Conservation (phyloP, 2,797 vertebrate genomes). For the Paramormyrops hopkinsi region DNA sequence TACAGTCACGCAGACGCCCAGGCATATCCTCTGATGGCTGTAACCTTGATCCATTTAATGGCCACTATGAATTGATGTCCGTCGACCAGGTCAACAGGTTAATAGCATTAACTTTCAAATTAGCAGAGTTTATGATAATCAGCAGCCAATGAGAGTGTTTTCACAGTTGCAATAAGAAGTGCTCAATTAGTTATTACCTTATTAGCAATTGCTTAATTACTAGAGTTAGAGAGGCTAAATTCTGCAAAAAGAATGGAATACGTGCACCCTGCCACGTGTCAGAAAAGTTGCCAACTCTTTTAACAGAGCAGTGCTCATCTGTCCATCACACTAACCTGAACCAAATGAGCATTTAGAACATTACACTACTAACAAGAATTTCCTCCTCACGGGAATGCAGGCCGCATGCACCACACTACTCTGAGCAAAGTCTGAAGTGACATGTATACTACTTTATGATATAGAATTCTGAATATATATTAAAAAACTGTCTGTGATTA, state of each 20-base stretch:
- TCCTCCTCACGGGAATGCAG: background rate
- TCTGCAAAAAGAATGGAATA: background rate
- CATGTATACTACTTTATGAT: background rate
- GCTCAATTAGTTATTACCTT: slow-evolving; percentile 50
- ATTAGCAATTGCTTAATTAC: slow-evolving; percentile 7
- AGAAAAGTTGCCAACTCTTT: background rate
- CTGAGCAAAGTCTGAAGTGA: background rate
- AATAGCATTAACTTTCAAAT: slow-evolving; percentile 52
- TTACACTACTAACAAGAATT: background rate
- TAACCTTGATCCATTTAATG: slow-evolving; percentile 44
- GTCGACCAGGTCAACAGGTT: slow-evolving; percentile 51
- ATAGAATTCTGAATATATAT: background rate
- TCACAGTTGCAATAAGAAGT: slow-evolving; percentile 55
- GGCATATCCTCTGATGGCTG: background rate
- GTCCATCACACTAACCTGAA: background rate
- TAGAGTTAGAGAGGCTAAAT: slow-evolving; percentile 30
- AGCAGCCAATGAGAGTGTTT: slow-evolving; percentile 39
- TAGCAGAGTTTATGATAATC: slow-evolving; percentile 48
- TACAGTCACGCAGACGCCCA: background rate
- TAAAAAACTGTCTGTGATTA: background rate
- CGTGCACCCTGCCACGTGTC: background rate
- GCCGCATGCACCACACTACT: background rate
- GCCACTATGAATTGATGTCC: slow-evolving; percentile 42
- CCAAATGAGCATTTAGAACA: background rate
- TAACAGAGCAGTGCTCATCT: background rate